Percentiles rank a stretch among this genome's conserved stretches.
Conservation (phyloP, 1,140 invertebrate genomes). For the Drosophila rhopaloa region DNA sequence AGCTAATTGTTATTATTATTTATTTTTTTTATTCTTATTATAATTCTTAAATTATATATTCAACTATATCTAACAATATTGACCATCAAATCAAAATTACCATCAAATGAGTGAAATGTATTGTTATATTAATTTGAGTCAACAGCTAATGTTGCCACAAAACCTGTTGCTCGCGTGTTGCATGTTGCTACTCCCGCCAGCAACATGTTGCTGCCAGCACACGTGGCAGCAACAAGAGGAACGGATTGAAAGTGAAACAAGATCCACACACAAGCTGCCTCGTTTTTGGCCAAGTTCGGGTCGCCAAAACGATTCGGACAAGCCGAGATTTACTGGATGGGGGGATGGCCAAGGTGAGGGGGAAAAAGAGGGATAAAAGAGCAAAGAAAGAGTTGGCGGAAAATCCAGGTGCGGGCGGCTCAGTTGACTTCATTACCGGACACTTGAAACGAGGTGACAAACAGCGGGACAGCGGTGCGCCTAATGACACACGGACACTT, state of each 20-base stretch:
- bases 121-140: background rate
- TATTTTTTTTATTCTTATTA: too few species aligned
- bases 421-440: constrained; percentile 79
- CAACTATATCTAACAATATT: too few species aligned
- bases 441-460: constrained; percentile 69
- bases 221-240: constrained; percentile 50
- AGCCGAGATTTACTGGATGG: background rate
- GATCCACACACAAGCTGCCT: constrained; percentile 51
- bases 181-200: constrained; percentile 24
- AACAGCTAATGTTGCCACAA: constrained; percentile 40
- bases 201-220: constrained; percentile 41
- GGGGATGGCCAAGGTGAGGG: constrained; percentile 23
- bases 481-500: constrained; percentile 69
- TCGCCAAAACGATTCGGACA: constrained; percentile 17
- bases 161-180: constrained; percentile 58
- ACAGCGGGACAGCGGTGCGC: constrained; percentile 53
- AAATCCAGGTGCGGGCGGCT: constrained; percentile 58
- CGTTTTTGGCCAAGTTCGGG: background rate
- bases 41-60: too few species aligned
- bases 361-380: background rate
- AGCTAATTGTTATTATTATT: too few species aligned
- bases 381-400: constrained; percentile 6
- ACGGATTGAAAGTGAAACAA: constrained; percentile 50
- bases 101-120: too few species aligned
- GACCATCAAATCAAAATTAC: too few species aligned